Conservation (phyloP, 1,140 invertebrate species). For the Drosophila burlai region DNA sequence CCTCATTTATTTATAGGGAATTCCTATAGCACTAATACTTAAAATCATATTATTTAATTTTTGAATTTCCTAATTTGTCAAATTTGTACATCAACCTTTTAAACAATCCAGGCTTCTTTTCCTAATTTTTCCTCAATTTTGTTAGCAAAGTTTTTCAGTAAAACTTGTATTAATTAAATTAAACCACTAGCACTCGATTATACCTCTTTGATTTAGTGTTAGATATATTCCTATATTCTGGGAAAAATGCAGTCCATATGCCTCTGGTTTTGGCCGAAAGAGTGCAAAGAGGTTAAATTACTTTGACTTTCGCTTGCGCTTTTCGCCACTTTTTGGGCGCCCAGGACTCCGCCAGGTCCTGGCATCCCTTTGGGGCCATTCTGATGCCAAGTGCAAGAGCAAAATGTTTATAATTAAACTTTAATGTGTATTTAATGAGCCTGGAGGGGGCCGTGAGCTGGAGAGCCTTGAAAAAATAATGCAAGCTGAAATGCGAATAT, state of each 20-base stretch:
- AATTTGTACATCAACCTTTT: not conserved
- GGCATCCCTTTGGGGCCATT: constrained; percentile 56
- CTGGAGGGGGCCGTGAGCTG: constrained; percentile 11
- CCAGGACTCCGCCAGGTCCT: not conserved
- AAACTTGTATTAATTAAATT: not conserved
- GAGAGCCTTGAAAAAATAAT: constrained; percentile 60
- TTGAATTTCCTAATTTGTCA: not conserved
- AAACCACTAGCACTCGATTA: not conserved
- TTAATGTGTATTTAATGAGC: constrained; percentile 83
- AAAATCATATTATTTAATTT: not conserved
- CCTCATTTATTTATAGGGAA: no score
- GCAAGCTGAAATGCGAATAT: constrained; percentile 66
- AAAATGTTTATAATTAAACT: constrained; percentile 84
- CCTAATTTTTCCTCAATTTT: not conserved
- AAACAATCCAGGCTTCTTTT: not conserved
- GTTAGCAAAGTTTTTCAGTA: not conserved
- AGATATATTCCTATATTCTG: not conserved
- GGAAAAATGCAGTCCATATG: constrained; percentile 17
- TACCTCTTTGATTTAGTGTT: not conserved
- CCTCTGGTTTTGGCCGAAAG: constrained; percentile 17
- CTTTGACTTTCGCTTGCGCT: constrained; percentile 79
- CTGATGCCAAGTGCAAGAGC: constrained; percentile 75
- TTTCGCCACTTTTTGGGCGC: constrained; percentile 66
- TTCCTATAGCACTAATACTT: not conserved
- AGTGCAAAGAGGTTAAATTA: constrained; percentile 66